phyloP scores from a whole-genome alignment of 2,888 invertebrate genomes.

The Orthosia gracilis region DNA sequence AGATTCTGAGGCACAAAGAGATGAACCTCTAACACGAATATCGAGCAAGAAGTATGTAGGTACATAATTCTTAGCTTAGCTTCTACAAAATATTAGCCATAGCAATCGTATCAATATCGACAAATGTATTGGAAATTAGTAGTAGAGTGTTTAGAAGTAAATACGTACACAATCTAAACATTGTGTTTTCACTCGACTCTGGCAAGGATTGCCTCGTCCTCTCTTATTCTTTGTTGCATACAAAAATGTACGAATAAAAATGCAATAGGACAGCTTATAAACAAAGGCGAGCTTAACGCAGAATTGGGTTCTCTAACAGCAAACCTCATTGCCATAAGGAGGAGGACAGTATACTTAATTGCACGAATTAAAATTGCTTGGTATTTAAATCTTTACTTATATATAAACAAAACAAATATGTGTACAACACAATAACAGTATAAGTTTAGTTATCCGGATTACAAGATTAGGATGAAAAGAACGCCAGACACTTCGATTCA shows the following conservation, averaged over 20 bases:
- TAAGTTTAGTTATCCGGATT: neutral
- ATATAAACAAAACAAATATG: no score
- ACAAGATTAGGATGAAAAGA: neutral
- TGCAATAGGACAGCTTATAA: no score
- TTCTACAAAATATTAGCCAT: neutral
- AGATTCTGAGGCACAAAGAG: conserved; percentile 11
- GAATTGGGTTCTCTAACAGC: no score
- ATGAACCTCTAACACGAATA: neutral
- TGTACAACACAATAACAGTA: no score
- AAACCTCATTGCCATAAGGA: no score
- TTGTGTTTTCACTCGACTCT: neutral
- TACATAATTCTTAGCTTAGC: neutral
- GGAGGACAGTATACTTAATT: no score
- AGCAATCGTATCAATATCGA: neutral
- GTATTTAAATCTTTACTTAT: no score
- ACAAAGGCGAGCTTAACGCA: no score
- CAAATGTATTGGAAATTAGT: neutral
- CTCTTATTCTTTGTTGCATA: no score
- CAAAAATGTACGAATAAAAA: no score
- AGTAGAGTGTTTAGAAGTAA: neutral
- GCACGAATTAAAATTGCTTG: no score
- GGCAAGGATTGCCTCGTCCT: neutral
- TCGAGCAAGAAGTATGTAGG: neutral
- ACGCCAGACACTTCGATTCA: neutral
- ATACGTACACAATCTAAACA: neutral